phyloP scores from a whole-genome alignment of 1,140 invertebrate genomes.

The Tribolium castaneum region DNA sequence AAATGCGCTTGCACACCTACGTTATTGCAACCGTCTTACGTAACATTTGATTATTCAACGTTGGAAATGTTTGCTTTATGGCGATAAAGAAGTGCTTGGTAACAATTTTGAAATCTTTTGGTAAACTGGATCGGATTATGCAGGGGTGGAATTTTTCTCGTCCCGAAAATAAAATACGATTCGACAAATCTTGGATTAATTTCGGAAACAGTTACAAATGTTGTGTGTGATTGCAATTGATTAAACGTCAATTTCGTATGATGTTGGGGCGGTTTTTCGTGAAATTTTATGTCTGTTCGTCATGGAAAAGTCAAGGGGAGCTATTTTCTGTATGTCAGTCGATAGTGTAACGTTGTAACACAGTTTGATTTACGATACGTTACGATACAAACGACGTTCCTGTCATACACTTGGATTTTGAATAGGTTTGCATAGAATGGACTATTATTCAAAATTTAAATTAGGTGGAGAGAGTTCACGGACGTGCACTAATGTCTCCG shows the following conservation, averaged over 20 bases:
- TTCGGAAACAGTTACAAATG: no score
- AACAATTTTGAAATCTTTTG: conserved; percentile 1
- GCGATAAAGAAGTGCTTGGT: neutral
- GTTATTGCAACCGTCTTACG: neutral
- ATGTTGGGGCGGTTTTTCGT: neutral
- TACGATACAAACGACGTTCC: neutral
- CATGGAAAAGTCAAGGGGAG: conserved; percentile 14
- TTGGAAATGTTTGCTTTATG: conserved; percentile 6
- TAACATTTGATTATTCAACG: neutral
- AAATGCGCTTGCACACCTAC: neutral
- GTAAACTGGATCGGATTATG: no score
- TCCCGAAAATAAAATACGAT: no score
- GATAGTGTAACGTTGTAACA: neutral
- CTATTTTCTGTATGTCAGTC: neutral
- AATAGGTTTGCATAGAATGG: conserved; percentile 18
- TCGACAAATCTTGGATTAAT: no score
- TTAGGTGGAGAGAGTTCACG: conserved; percentile 23
- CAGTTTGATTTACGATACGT: conserved; percentile 13
- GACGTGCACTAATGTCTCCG: neutral
- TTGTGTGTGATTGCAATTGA: no score
- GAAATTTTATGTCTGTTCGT: conserved; percentile 1
- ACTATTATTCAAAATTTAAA: conserved; percentile 25
- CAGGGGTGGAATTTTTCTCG: no score
- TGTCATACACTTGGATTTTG: neutral
- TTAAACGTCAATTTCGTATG: no score